phyloP scores from a whole-genome alignment of 2,888 invertebrate species.

The Rhingia campestris region DNA sequence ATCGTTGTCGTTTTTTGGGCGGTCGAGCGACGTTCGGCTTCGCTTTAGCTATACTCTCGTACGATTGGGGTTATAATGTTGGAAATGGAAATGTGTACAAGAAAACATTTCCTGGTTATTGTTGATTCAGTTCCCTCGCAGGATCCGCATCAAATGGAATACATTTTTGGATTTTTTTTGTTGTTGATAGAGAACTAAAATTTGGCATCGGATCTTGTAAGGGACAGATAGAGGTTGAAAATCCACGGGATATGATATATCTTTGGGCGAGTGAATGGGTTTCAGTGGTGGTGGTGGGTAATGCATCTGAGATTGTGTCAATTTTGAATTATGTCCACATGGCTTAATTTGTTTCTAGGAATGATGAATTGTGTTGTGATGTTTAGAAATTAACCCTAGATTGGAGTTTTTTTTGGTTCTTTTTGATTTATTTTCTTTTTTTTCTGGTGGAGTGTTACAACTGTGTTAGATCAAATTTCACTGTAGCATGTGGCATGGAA shows the following conservation, averaged over 20 bases:
- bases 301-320: slow-evolving; percentile 70
- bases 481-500: too few species aligned
- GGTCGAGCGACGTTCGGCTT: slow-evolving; percentile 50
- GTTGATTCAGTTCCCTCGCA: slow-evolving; percentile 23
- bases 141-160: slow-evolving; percentile 50
- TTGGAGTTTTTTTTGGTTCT: not conserved
- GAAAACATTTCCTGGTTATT: slow-evolving; percentile 60
- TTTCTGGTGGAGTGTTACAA: too few species aligned
- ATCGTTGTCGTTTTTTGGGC: slow-evolving; percentile 33
- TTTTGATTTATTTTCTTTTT: slow-evolving; percentile 7
- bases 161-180: slow-evolving; percentile 43
- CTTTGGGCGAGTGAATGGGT: slow-evolving; percentile 4
- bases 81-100: slow-evolving; percentile 56
- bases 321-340: slow-evolving; percentile 67
- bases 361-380: slow-evolving; percentile 64
- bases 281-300: slow-evolving; percentile 26
- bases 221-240: slow-evolving; percentile 49
- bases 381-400: slow-evolving; percentile 8
- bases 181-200: slow-evolving; percentile 14
- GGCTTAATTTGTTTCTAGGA: slow-evolving; percentile 65
- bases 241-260: slow-evolving; percentile 21
- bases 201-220: slow-evolving; percentile 48
- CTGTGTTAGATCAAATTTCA: not conserved
- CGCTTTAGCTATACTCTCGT: slow-evolving; percentile 21
- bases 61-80: slow-evolving; percentile 64